Conservation (phyloP, 1,140 invertebrate genomes). For the Eubasilissa regina region DNA sequence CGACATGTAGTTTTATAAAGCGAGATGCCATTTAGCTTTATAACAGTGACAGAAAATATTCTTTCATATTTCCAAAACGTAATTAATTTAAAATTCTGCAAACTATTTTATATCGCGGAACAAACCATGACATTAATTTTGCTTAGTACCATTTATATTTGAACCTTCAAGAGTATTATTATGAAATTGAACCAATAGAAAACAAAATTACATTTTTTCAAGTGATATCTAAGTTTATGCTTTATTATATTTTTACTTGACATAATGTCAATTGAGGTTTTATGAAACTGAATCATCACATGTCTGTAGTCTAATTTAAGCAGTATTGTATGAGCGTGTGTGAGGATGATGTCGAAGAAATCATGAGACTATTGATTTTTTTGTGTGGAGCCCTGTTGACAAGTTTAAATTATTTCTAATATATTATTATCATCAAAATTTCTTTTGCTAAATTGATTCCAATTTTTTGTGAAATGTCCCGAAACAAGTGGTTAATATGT, state of each 20-base stretch:
- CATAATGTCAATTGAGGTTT: background rate
- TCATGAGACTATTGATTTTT: background rate
- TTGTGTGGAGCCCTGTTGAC: background rate
- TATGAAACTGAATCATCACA: slow-evolving; percentile 1
- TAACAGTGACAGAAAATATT: background rate
- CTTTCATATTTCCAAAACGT: background rate
- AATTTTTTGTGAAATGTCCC: background rate
- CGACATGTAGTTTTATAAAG: background rate
- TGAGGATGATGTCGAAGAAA: background rate
- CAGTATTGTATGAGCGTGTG: slow-evolving; percentile 10
- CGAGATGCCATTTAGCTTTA: slow-evolving; percentile 30
- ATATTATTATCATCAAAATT: slow-evolving; percentile 7
- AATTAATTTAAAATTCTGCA: background rate
- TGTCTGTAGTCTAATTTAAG: slow-evolving; percentile 29
- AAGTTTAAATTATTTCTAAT: slow-evolving; percentile 10
- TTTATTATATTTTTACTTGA: slow-evolving; percentile 5
- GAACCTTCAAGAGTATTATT: slow-evolving; percentile 14
- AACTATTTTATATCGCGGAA: background rate
- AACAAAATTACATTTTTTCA: slow-evolving; percentile 16
- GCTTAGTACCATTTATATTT: background rate
- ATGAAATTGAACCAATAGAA: slow-evolving; percentile 9
- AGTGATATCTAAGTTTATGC: slow-evolving; percentile 33
- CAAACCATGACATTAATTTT: slow-evolving; percentile 24
- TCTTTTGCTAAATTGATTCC: slow-evolving; percentile 22
- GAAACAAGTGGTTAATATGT: background rate